phyloP scores from a whole-genome alignment of 2,797 vertebrate genomes.

The Micropoecilia bifurca region DNA sequence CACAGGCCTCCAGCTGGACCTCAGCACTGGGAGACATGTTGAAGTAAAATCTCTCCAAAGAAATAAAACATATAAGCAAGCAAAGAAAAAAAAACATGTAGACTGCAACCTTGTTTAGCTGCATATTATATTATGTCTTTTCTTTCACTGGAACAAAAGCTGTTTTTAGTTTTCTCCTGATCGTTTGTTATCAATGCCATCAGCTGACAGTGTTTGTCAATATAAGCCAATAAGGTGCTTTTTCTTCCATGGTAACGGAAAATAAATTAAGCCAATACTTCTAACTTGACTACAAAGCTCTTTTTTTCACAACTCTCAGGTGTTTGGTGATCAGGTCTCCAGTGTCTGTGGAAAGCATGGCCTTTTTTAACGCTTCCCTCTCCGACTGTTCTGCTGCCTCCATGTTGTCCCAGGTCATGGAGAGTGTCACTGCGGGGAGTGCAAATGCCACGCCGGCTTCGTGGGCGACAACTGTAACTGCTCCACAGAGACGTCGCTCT shows the following conservation, averaged over 20 bases:
- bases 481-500: conserved; percentile 85
- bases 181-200: too few relatives aligned
- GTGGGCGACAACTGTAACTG: conserved; percentile 97
- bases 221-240: too few relatives aligned
- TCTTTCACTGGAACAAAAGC: neutral
- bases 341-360: neutral
- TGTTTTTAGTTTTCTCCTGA: neutral
- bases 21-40: neutral
- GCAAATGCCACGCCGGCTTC: conserved; percentile 91
- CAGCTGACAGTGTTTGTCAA: too few relatives aligned
- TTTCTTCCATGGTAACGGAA: too few relatives aligned
- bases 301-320: neutral
- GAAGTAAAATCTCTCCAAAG: neutral
- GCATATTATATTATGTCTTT: neutral
- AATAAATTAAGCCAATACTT: too few relatives aligned
- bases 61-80: neutral
- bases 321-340: neutral
- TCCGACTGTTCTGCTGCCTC: neutral
- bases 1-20: neutral
- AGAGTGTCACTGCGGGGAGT: conserved; percentile 95
- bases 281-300: neutral
- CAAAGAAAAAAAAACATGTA: neutral
- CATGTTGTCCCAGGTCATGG: conserved; percentile 85
- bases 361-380: neutral
- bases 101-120: neutral